These are phyloP conservation scores for Eustalomyia histrio DNA, from an alignment of 2,888 invertebrate species.

Conservation along the genomic window DNA sequence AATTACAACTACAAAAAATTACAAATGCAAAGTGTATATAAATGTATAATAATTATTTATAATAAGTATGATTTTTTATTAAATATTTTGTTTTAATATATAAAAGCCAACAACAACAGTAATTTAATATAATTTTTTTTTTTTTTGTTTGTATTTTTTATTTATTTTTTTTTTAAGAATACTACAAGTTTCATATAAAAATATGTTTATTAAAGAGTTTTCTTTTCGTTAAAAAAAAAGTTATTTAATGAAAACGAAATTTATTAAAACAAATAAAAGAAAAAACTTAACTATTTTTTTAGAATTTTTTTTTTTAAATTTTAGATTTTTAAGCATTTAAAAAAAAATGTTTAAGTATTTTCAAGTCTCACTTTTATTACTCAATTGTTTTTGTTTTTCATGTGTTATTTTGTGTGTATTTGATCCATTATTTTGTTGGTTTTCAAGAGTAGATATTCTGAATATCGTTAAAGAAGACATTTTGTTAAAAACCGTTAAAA, in stretches of 20 bases:
- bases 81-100: slow-evolving; percentile 53
- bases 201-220: slow-evolving; percentile 62
- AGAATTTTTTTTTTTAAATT: slow-evolving; percentile 29
- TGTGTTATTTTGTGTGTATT: slow-evolving; percentile 16
- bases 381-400: slow-evolving; percentile 43
- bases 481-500: slow-evolving; percentile 20
- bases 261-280: slow-evolving; percentile 11
- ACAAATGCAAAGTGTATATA: slow-evolving; percentile 59
- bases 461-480: slow-evolving; percentile 60
- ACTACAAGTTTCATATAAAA: slow-evolving; percentile 70
- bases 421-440: slow-evolving; percentile 28
- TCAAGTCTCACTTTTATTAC: slow-evolving; percentile 66
- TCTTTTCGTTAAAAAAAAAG: slow-evolving; percentile 33
- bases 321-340: slow-evolving; percentile 27
- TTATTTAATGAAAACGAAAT: background rate
- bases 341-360: slow-evolving; percentile 21
- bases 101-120: slow-evolving; percentile 66
- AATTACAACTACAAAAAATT: slow-evolving; percentile 62
- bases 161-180: slow-evolving; percentile 60
- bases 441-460: slow-evolving; percentile 46
- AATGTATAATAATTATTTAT: slow-evolving; percentile 57
- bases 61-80: slow-evolving; percentile 50
- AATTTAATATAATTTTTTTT: slow-evolving; percentile 56
- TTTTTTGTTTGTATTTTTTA: slow-evolving; percentile 59
- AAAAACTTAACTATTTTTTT: slow-evolving; percentile 5